Percentiles rank a stretch among this genome's conserved stretches.
Evolutionary conservation across 1,140 invertebrate species (phyloP).

Genomic region (Portunus trituberculatus): DNA sequence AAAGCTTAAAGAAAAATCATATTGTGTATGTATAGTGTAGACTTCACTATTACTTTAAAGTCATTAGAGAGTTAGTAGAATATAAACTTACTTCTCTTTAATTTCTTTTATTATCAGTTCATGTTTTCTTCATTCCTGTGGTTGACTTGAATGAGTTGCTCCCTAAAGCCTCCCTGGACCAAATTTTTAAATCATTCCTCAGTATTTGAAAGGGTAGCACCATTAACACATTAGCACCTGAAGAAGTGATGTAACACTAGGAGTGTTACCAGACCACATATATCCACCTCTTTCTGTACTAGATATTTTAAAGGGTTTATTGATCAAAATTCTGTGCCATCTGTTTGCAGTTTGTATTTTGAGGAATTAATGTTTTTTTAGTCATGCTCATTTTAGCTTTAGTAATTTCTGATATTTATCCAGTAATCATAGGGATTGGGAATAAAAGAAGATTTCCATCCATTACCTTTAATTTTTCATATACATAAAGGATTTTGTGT

Average conservation of each 20-base stretch:
- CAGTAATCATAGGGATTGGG: neutral
- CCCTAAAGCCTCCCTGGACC: neutral
- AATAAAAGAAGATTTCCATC: neutral
- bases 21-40: no score
- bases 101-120: neutral
- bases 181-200: neutral
- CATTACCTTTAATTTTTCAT: neutral
- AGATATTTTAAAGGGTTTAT: neutral
- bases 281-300: neutral
- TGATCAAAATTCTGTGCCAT: constrained; percentile 22
- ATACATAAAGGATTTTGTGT: neutral
- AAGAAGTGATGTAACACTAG: neutral
- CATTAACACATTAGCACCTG: neutral
- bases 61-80: neutral
- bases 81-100: neutral
- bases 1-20: no score
- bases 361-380: neutral
- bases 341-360: neutral
- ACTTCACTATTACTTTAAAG: neutral
- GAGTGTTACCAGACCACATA: neutral
- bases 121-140: neutral
- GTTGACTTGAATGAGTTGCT: neutral
- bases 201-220: neutral
- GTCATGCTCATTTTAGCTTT: neutral
- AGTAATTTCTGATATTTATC: constrained; percentile 12